Conservation (phyloP, 2,797 vertebrate genomes). For the Remorina albescens region DNA sequence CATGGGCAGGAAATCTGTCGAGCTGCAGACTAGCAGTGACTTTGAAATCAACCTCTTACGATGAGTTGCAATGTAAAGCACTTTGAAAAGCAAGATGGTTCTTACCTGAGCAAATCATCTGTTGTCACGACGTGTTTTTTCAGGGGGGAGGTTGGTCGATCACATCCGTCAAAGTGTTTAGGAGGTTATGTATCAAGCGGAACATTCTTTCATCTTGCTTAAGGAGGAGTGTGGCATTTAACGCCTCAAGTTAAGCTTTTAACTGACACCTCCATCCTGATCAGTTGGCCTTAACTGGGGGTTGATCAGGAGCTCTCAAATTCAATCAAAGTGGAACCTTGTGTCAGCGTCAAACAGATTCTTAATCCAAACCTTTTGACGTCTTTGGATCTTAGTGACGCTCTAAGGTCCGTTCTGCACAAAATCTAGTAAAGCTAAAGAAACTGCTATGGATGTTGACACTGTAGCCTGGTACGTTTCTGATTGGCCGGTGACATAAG, state of each 20-base stretch:
- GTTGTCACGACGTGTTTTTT: constrained; percentile 72
- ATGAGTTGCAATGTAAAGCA: constrained; percentile 71
- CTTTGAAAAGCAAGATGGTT: constrained; percentile 73
- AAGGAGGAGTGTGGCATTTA: constrained; percentile 69
- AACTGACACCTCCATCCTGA: constrained; percentile 67
- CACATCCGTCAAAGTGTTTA: constrained; percentile 77
- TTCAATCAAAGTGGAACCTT: constrained; percentile 71
- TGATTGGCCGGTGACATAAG: not conserved
- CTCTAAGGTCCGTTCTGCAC: constrained; percentile 10
- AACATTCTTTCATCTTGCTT: constrained; percentile 80
- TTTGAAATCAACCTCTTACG: constrained; percentile 83
- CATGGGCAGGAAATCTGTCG: constrained; percentile 86
- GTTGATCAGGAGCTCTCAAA: constrained; percentile 69
- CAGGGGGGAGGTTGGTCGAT: constrained; percentile 64
- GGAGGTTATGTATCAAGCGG: constrained; percentile 65
- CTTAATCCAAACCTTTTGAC: constrained; percentile 57
- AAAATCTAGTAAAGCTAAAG: constrained; percentile 17
- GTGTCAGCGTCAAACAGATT: constrained; percentile 44
- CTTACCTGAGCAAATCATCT: constrained; percentile 83
- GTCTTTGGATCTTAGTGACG: constrained; percentile 28
- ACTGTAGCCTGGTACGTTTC: not conserved
- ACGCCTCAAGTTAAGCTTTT: constrained; percentile 67
- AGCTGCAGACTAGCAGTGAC: constrained; percentile 78
- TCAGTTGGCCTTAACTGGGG: constrained; percentile 70
- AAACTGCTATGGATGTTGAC: constrained; percentile 36